Evolutionary conservation across 2,797 vertebrate genomes (phyloP).

Genomic region (Eurystomus glaucurus): DNA sequence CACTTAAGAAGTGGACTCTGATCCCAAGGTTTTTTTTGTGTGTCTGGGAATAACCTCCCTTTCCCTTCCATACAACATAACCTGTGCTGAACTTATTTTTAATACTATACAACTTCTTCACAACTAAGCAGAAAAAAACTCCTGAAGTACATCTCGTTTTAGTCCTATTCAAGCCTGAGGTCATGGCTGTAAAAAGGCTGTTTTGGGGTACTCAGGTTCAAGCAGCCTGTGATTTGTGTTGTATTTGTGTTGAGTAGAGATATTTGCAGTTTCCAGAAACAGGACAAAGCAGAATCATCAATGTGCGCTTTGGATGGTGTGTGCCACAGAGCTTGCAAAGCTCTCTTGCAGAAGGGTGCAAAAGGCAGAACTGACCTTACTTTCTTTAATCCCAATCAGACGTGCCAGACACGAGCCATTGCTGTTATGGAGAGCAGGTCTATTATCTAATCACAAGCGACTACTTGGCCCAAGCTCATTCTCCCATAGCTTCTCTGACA

Average conservation of each 20-base stretch:
- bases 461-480: background rate
- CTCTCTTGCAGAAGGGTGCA: background rate
- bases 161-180: background rate
- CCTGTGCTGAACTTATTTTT: background rate
- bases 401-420: background rate
- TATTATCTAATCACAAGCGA: background rate
- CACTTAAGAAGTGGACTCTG: background rate
- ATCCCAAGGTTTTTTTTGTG: background rate
- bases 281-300: background rate
- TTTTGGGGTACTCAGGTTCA: background rate
- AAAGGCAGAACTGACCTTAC: background rate
- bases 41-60: background rate
- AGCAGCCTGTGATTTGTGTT: background rate
- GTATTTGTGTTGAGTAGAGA: background rate
- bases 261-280: background rate
- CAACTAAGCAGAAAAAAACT: background rate
- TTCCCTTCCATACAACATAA: background rate
- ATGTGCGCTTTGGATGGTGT: accelerated
- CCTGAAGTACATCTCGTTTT: background rate
- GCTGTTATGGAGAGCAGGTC: background rate
- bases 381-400: background rate
- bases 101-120: background rate
- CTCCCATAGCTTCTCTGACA: background rate
- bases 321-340: background rate
- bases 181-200: background rate